Evolutionary conservation across 2,888 invertebrate species (phyloP).

Genomic region (Peribatodes rhomboidaria): DNA sequence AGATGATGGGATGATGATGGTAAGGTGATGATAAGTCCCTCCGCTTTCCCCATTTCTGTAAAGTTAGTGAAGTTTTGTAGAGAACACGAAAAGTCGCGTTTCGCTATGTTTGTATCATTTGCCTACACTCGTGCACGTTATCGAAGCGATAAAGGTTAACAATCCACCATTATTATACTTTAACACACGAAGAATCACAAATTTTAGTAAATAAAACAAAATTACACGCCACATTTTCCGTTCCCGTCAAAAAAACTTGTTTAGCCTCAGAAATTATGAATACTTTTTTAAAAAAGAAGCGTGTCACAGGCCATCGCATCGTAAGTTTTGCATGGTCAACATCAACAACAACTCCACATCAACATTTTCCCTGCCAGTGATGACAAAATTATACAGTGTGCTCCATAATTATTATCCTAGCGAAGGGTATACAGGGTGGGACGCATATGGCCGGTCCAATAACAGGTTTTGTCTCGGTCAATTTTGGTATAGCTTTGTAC

Average conservation of each 20-base stretch:
- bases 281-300: background rate
- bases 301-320: background rate
- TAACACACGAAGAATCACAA: no score
- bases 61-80: no score
- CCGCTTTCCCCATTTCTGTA: no score
- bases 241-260: no score
- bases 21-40: no score
- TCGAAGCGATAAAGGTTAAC: no score
- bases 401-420: constrained; percentile 40
- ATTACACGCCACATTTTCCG: background rate
- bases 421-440: constrained; percentile 36
- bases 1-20: no score
- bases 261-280: background rate
- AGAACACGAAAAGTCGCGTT: no score
- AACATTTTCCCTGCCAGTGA: constrained; percentile 19
- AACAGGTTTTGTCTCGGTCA: constrained; percentile 40
- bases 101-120: no score
- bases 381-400: constrained; percentile 42
- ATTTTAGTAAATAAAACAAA: no score
- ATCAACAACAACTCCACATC: background rate
- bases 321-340: constrained; percentile 2
- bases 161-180: no score
- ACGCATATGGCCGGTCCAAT: constrained; percentile 45
- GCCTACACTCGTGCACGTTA: no score
- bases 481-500: constrained; percentile 38